Evolutionary conservation across 2,888 invertebrate species (phyloP), one percentile per base, ranked within the genome.

Genomic region (Lepidochitona cinerea): DNA sequence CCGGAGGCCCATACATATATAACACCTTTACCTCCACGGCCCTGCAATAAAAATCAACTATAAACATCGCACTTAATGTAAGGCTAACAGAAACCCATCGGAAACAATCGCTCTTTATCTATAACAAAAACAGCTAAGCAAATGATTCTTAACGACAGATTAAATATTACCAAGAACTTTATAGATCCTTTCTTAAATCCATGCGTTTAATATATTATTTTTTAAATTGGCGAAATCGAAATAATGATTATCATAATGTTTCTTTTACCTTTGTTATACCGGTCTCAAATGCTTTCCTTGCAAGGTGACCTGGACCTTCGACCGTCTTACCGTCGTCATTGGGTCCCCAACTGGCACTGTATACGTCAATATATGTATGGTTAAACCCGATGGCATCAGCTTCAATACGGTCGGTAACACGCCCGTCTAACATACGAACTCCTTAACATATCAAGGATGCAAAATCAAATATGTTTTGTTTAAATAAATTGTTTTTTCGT

Each of bases 1-100:
- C 97, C 97, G 36, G 96, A 95, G 0, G 97, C 97, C 96, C 97
- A 97, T 0, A 97, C 95, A 90, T 95, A 97, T 80, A 97, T 95
- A 14, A 93, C 93, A 0, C 97, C 97, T 89, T 94, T 94, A 0
- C 97, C 97, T 7, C 91, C 91, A 2, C 97, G 90, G 9, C 94
- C 93, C 92, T 93, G 79, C 1, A 64, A 66, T 2, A 49, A 23
- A 49, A 2, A 41, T 18, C n/a, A n/a, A n/a, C n/a, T n/a, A n/a
- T n/a, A n/a, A n/a, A n/a, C n/a, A n/a, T n/a, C n/a, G n/a, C n/a
- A n/a, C n/a, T n/a, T n/a, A n/a, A n/a, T n/a, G n/a, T n/a, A n/a
- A n/a, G n/a, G n/a, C n/a, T n/a, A n/a, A n/a, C n/a, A n/a, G n/a
- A n/a, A n/a, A n/a, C n/a, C n/a, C n/a, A n/a, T n/a, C n/a, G n/a